A percentile compares a stretch with the other conserved stretches of the same genome.
These are phyloP conservation scores for Cotesia congregata DNA, from an alignment of 2,888 invertebrate species.

Conservation along the genomic window DNA sequence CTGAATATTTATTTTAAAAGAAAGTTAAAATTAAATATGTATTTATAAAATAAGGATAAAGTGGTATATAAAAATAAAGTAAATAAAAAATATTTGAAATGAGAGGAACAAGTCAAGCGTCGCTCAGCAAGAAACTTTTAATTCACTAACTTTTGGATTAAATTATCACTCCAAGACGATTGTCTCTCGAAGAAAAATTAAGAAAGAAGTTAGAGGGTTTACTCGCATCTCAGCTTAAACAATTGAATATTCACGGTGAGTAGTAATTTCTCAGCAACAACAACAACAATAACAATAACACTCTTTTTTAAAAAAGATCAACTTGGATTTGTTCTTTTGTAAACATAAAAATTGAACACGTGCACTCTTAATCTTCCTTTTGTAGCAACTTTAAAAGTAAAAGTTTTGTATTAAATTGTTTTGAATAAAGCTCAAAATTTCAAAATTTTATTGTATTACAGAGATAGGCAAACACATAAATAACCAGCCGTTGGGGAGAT, in stretches of 20 bases:
- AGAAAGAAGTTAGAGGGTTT: constrained; percentile 53
- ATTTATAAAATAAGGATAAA: constrained; percentile 27
- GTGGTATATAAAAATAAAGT: constrained; percentile 5
- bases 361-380: background rate
- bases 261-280: constrained; percentile 8
- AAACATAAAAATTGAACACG: background rate
- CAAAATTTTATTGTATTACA: background rate
- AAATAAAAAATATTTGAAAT: constrained; percentile 21
- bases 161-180: constrained; percentile 68
- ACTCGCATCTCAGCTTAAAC: constrained; percentile 1
- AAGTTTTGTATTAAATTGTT: background rate
- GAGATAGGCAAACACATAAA: background rate
- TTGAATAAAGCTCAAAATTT: too few relatives aligned
- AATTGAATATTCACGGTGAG: constrained; percentile 13
- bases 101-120: constrained; percentile 49
- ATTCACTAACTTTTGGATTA: constrained; percentile 68
- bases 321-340: background rate
- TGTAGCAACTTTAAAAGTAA: background rate
- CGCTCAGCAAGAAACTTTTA: constrained; percentile 67
- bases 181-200: constrained; percentile 65
- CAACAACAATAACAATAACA: background rate
- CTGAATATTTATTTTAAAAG: constrained; percentile 2
- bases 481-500: background rate
- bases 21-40: constrained; percentile 25
- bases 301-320: background rate